These are phyloP conservation scores for Chaitophorus viminalis DNA, from an alignment of 2,888 invertebrate genomes.

Conservation along the genomic window DNA sequence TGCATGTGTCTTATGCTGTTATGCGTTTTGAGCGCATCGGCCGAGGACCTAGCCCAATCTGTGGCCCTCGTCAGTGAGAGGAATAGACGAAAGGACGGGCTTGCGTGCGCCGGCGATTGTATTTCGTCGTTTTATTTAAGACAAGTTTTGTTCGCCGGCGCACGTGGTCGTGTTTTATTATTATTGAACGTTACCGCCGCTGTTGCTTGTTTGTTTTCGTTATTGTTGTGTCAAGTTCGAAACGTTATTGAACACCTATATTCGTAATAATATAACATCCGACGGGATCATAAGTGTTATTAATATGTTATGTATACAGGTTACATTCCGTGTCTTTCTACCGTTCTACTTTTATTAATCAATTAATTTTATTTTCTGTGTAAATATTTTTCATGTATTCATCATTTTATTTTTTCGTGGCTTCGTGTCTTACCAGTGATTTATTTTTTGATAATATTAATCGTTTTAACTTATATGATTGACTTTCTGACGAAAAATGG, in stretches of 20 bases:
- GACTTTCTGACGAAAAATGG: constrained; percentile 21
- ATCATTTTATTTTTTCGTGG: neutral
- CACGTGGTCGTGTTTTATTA: constrained; percentile 55
- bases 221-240: constrained; percentile 27
- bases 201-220: neutral
- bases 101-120: constrained; percentile 1
- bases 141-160: constrained; percentile 49
- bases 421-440: neutral
- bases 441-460: neutral
- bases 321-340: neutral
- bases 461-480: neutral
- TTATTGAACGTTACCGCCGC: neutral
- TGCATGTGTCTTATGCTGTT: neutral
- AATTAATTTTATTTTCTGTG: no score
- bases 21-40: neutral
- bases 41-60: constrained; percentile 31
- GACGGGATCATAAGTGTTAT: neutral
- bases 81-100: constrained; percentile 1
- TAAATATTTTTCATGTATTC: neutral
- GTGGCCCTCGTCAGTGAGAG: constrained; percentile 52
- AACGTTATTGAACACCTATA: neutral
- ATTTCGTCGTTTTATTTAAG: constrained; percentile 14
- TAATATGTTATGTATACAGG: neutral
- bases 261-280: neutral
- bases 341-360: neutral